Evolutionary conservation across 2,888 invertebrate species (phyloP).

Genomic region (Synanthedon vespiformis): DNA sequence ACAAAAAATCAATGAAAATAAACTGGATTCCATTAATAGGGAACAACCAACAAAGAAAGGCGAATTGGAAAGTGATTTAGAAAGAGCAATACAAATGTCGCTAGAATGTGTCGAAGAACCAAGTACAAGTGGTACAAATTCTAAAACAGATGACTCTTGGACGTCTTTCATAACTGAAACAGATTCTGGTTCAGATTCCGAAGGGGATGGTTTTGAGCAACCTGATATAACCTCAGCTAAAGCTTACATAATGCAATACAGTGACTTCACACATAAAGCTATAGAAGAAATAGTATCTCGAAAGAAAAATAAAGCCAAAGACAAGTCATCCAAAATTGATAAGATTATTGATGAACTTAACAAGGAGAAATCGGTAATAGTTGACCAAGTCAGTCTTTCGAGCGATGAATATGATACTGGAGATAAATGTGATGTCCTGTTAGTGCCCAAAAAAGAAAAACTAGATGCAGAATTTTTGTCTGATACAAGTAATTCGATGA

Average conservation of each 20-base stretch:
- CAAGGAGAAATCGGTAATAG: slow-evolving; percentile 41
- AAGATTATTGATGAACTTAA: slow-evolving; percentile 47
- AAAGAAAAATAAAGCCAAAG: slow-evolving; percentile 23
- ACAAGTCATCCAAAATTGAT: slow-evolving; percentile 27
- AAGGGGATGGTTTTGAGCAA: slow-evolving; percentile 50
- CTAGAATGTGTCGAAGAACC: slow-evolving; percentile 51
- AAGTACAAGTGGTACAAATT: slow-evolving; percentile 29
- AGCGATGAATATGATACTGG: slow-evolving; percentile 54
- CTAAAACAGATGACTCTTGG: slow-evolving; percentile 59
- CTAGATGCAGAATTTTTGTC: slow-evolving; percentile 5
- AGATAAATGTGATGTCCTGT: neutral
- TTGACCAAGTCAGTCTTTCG: slow-evolving; percentile 39
- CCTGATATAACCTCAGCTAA: slow-evolving; percentile 72
- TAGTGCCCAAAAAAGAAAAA: slow-evolving; percentile 29
- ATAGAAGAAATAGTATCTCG: slow-evolving; percentile 70
- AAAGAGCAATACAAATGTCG: slow-evolving; percentile 73
- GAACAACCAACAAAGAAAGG: slow-evolving; percentile 19
- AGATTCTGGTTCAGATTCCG: slow-evolving; percentile 49
- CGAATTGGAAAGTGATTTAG: slow-evolving; percentile 67
- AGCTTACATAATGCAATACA: slow-evolving; percentile 81
- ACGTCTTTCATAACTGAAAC: slow-evolving; percentile 50
- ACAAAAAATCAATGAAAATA: slow-evolving; percentile 26
- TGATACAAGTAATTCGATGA: neutral
- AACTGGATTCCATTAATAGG: slow-evolving; percentile 10
- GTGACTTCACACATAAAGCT: slow-evolving; percentile 78